Evolutionary conservation across 2,113 vertebrate genomes (phyloP), one percentile per base, ranked within the genome.

Genomic region (Corythornis cristatus): DNA sequence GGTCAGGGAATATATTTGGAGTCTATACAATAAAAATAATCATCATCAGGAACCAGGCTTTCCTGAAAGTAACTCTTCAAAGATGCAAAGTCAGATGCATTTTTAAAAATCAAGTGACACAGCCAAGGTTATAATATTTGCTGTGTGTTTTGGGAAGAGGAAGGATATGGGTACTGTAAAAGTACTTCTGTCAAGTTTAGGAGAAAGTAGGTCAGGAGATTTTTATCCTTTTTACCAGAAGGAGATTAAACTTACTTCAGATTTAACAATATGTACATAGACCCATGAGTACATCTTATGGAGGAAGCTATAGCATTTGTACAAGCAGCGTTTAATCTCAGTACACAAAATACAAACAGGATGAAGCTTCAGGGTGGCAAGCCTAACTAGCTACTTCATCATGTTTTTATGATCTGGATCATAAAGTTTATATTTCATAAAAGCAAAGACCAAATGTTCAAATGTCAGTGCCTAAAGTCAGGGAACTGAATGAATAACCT

Each of bases 141-240:
- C 60, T 64, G 28, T 77, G 56, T 54, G 46, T 93, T 96, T 93
- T 81, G 67, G 75, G 60, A 72, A 82, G 43, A 84, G 43, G 9
- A 43, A 67, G 50, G 50, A 71, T 77, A 83, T 82, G 50, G 33
- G 9, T 71, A 45, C 66, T 53, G 57, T 92, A 88, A 83, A 94
- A 87, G 79, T 73, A 37, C 28, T 37, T 14, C 71, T 87, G 90
- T 95, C 15, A 79, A 83, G 70, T 89, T 92, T 64, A 43, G 43
- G 28, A 71, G 82, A 93, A 95, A 82, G 50, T 94, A 80, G 70
- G 81, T 90, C 53, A 77, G 1, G 4, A 79, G 58, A 77, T 86
- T 94, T 87, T 83, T 13, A 61, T 86, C 42, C 43, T 83, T 91
- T 93, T 84, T 70, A 42, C 64, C n/a, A 45, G 86, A 18, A 77